Evolutionary conservation across 2,888 invertebrate species (phyloP), one percentile per base, ranked within the genome.

Genomic region (Pegoplata infirma): DNA sequence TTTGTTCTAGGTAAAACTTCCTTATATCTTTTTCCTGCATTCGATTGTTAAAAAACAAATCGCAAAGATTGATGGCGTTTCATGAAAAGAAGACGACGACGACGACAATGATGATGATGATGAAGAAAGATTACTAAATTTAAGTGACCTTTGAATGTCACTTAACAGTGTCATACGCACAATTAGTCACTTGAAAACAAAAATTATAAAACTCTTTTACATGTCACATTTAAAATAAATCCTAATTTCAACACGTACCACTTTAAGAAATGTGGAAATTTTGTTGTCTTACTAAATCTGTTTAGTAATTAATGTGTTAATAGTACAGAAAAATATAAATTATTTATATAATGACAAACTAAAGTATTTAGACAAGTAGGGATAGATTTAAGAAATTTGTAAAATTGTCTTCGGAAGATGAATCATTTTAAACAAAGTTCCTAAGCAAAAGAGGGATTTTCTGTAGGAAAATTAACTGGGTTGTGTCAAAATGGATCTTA

Each of bases 121-220:
- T 36, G 16, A 28, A 67, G 40, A 72, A 67, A 67, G 66, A 76
- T 76, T 76, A 59, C 76, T 67, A 76, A 76, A 76, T 66, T 72
- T 14, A 14, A n/a, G 16, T 72, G 76, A 76, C 76, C 76, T 76
- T 76, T 76, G 61, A 76, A 67, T 76, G 76, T 72, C 76, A 72
- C 76, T 72, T 53, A 53, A 56, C 59, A 72, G 61, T 55, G 55
- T 66, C 72, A 28, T 49, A 75, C 75, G 63, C 75, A 69, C 63
- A 49, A 75, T 75, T 75, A 75, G 75, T 75, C 75, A 75, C 56
- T 56, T 40, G 59, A 53, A 66, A 59, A 59, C 66, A 59, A 74
- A 58, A 32, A 51, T n/a, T n/a, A n/a, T 32, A 47, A 56, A 28
- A 47, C 12, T 10, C 32, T 32, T 7, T 32, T 10, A 1, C 32